Evolutionary conservation across 2,797 vertebrate species (phyloP), one percentile per base, ranked within the genome.

Genomic region (Chromis chromis): DNA sequence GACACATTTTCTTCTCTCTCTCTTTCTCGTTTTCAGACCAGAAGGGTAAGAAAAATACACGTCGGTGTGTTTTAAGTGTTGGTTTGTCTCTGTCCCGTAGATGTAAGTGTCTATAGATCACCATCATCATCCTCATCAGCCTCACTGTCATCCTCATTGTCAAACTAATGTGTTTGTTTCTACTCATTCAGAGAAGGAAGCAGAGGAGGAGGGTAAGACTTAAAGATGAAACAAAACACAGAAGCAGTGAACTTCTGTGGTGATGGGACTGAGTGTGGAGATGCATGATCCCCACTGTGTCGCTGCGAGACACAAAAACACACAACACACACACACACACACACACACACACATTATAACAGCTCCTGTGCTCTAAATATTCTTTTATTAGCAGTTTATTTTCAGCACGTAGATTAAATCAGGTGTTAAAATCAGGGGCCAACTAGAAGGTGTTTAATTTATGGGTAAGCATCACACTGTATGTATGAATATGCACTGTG

Each of bases 181-280:
- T 53, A 53, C 69, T 89, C 48, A 80, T 87, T 75, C 85, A 94
- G 93, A 89, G 72, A 68, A 60, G 33, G 62, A 79, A 17, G 74
- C 55, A 1, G 89, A 92, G 57, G 89, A 92, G 55, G 83, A 92
- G 65, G 93, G 92, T 94, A 94, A 92, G 92, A 79, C 22, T 53
- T 40, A 46, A 28, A 53, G 24, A 82, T 68, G 27, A 76, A 78
- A 78, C 31, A 86, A 86, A 25, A 85, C 91, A 91, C 91, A 93
- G 92, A 94, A 92, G 70, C 36, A 27, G 44, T 16, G 17, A 70
- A 67, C 84, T 88, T 93, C 91, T 92, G 91, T 93, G 91, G 86
- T 70, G 65, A 79, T 77, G 87, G 75, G 76, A 55, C 83, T 88
- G 86, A 85, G 89, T 28, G 91, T 91, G 88, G 65, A 86, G 68